Percentiles rank a stretch among this genome's conserved stretches.
These are phyloP conservation scores for Tiphia femorata DNA, from an alignment of 2,888 invertebrate species.

Conservation along the genomic window DNA sequence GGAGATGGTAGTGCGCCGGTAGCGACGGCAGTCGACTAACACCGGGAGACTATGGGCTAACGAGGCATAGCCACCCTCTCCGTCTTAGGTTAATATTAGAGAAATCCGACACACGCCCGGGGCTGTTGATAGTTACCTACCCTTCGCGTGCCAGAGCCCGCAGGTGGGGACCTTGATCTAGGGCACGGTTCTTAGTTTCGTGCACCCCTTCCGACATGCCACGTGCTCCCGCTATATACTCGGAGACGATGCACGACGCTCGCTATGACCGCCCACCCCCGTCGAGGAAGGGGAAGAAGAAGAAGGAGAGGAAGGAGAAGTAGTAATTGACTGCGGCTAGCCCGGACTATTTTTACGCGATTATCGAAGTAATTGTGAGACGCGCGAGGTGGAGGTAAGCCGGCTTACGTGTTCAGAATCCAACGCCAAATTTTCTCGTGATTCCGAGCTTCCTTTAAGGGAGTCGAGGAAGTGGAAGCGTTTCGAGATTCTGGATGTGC, in stretches of 20 bases:
- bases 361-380: not conserved
- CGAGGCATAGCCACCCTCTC: slow-evolving; percentile 5
- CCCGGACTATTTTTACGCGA: not conserved
- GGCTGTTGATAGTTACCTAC: slow-evolving; percentile 21
- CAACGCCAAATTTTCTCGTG: not conserved
- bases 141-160: slow-evolving; percentile 13
- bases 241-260: no score
- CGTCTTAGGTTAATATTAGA: slow-evolving; percentile 13
- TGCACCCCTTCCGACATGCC: not conserved
- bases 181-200: slow-evolving; percentile 6
- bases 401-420: not conserved
- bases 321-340: not conserved
- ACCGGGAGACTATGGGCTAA: slow-evolving; percentile 9
- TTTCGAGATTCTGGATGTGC: no score
- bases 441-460: not conserved
- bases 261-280: not conserved
- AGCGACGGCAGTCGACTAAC: no score
- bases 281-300: not conserved
- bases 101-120: slow-evolving; percentile 6
- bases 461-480: not conserved
- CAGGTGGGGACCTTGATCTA: slow-evolving; percentile 16
- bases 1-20: no score
- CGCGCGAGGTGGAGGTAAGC: not conserved
- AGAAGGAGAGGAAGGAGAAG: not conserved
- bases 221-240: not conserved